A percentile compares a stretch with the other conserved stretches of the same genome.
These are phyloP conservation scores for Papilio demoleus DNA, from an alignment of 2,888 invertebrate species.

Conservation along the genomic window DNA sequence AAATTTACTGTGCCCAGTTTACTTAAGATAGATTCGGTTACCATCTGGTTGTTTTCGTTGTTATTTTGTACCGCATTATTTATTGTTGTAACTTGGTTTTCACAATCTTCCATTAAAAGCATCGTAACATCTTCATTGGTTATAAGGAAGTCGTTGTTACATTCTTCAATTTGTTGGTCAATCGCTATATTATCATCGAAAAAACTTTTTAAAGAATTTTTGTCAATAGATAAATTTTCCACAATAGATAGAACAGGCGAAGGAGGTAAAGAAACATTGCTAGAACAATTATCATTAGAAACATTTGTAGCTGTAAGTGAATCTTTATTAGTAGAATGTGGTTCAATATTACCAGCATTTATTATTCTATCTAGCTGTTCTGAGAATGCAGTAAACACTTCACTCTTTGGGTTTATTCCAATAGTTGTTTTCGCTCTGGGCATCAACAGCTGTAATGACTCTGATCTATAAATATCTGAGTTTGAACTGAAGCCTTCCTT, in stretches of 20 bases:
- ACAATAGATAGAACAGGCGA: constrained; percentile 76
- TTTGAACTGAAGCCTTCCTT: constrained; percentile 54
- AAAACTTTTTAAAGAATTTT: constrained; percentile 52
- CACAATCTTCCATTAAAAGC: constrained; percentile 67
- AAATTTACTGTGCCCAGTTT: constrained; percentile 58
- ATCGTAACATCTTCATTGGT: constrained; percentile 61
- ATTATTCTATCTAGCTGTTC: constrained; percentile 27
- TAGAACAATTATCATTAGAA: constrained; percentile 58
- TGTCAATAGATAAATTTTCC: constrained; percentile 68
- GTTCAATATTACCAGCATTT: constrained; percentile 35
- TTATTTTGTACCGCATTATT: constrained; percentile 44
- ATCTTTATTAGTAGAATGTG: constrained; percentile 18
- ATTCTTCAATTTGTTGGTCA: constrained; percentile 34
- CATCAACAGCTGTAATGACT: constrained; percentile 68
- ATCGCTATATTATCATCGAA: constrained; percentile 44
- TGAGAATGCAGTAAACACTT: constrained; percentile 16
- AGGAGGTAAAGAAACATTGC: constrained; percentile 64
- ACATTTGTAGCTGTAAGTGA: not conserved
- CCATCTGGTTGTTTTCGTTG: constrained; percentile 42
- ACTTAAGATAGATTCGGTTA: constrained; percentile 60
- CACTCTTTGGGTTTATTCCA: constrained; percentile 51
- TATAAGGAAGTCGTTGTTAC: constrained; percentile 55
- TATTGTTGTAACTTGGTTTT: constrained; percentile 49
- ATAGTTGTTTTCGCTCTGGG: constrained; percentile 48
- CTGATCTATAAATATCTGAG: constrained; percentile 63